phyloP scores from a whole-genome alignment of 2,888 invertebrate genomes.

The Tholera decimalis region DNA sequence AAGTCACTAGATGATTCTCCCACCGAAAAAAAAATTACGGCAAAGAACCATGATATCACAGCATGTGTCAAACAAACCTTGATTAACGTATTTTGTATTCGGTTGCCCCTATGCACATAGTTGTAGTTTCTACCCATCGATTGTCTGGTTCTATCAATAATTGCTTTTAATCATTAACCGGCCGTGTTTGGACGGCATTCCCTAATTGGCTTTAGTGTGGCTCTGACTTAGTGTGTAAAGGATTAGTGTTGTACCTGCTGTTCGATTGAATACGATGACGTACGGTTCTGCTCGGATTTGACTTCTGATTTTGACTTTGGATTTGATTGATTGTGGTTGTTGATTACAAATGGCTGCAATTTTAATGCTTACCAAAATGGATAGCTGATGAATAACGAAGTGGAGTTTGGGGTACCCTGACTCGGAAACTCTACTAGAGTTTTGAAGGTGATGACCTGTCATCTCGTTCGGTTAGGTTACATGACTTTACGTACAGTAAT shows the following conservation, averaged over 20 bases:
- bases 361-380: too few relatives aligned
- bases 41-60: conserved; percentile 1
- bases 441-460: too few relatives aligned
- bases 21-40: too few relatives aligned
- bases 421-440: too few relatives aligned
- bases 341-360: not conserved
- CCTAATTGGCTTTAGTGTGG: conserved; percentile 67
- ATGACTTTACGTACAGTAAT: too few relatives aligned
- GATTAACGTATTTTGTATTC: conserved; percentile 57
- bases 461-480: too few relatives aligned
- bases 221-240: conserved; percentile 63
- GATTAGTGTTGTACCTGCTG: conserved; percentile 58
- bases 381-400: too few relatives aligned
- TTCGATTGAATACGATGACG: conserved; percentile 53
- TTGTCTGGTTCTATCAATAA: conserved; percentile 72
- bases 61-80: conserved; percentile 23
- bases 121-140: conserved; percentile 20
- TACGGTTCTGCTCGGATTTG: conserved; percentile 23
- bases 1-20: too few relatives aligned
- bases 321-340: conserved; percentile 3
- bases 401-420: too few relatives aligned
- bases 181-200: conserved; percentile 69
- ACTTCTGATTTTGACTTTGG: conserved; percentile 12
- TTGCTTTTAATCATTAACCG: conserved; percentile 76
- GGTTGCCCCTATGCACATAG: conserved; percentile 5